Evolutionary conservation across 2,888 invertebrate species (phyloP).

Genomic region (Microplitis deprimator): DNA sequence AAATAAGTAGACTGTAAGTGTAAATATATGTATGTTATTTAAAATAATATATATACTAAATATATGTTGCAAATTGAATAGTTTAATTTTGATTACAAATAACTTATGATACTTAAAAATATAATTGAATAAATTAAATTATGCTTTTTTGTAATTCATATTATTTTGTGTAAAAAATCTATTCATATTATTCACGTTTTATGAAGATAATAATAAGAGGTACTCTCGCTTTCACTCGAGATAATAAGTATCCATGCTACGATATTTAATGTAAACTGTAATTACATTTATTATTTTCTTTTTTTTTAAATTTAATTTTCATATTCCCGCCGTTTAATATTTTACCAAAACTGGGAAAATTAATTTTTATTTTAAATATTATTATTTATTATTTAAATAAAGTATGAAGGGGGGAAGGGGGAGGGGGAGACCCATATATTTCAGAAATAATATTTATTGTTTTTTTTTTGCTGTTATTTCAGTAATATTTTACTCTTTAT

Average conservation of each 20-base stretch:
- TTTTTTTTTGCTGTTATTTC: not conserved
- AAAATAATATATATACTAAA: not conserved
- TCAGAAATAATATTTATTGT: not conserved
- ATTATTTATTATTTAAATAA: not conserved
- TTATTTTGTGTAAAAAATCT: not conserved
- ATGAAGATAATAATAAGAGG: not conserved
- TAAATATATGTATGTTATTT: not conserved
- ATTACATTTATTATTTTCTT: not conserved
- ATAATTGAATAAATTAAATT: not conserved
- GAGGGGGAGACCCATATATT: not conserved
- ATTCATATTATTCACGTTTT: conserved; percentile 1
- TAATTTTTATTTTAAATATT: not conserved
- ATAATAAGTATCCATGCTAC: not conserved
- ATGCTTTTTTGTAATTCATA: not conserved
- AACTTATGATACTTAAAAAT: not conserved
- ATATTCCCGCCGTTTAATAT: conserved; percentile 27
- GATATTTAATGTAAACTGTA: not conserved
- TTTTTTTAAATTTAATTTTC: not conserved
- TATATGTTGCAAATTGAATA: not conserved
- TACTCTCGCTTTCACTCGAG: conserved; percentile 20
- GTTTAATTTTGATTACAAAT: not conserved
- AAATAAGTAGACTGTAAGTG: not conserved
- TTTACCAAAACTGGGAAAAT: conserved; percentile 13
- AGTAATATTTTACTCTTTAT: not conserved
- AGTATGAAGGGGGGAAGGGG: too few species aligned